phyloP scores from a whole-genome alignment of 2,797 vertebrate genomes.

The Lateolabrax maculatus region DNA sequence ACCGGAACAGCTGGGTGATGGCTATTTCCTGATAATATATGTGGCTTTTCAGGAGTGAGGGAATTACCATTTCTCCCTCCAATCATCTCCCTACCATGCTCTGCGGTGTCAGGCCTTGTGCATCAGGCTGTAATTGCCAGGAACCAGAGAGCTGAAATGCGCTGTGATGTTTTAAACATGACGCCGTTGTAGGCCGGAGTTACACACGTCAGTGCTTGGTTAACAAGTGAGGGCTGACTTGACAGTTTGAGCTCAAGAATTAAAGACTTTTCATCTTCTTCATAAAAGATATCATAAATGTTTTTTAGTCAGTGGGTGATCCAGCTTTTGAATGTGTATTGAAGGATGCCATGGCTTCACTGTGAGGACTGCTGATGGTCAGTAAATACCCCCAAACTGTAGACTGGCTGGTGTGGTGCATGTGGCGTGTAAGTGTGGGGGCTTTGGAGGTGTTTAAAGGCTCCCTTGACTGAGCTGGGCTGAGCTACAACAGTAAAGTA shows the following conservation, averaged over 20 bases:
- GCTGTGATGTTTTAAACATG: slow-evolving; percentile 64
- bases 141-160: slow-evolving; percentile 32
- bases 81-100: slow-evolving; percentile 20
- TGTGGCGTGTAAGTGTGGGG: background rate
- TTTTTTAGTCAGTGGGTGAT: background rate
- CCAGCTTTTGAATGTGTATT: background rate
- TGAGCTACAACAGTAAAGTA: background rate
- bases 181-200: background rate
- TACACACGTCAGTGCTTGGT: background rate
- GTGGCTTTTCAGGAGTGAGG: slow-evolving; percentile 11
- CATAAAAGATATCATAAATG: background rate
- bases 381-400: too few species aligned
- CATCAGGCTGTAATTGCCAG: slow-evolving; percentile 56
- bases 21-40: slow-evolving; percentile 37
- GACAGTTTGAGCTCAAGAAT: slow-evolving; percentile 8
- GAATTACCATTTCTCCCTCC: slow-evolving; percentile 1
- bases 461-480: background rate
- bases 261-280: background rate
- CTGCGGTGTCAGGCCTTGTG: slow-evolving; percentile 31
- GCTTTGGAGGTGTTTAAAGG: background rate
- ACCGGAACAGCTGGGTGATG: slow-evolving; percentile 9
- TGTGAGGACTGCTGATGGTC: too few species aligned
- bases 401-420: too few species aligned
- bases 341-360: too few species aligned
- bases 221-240: slow-evolving; percentile 13